A percentile compares a stretch with the other conserved stretches of the same genome.
phyloP scores from a whole-genome alignment of 2,113 vertebrate species.

The Apodemus sylvaticus region DNA sequence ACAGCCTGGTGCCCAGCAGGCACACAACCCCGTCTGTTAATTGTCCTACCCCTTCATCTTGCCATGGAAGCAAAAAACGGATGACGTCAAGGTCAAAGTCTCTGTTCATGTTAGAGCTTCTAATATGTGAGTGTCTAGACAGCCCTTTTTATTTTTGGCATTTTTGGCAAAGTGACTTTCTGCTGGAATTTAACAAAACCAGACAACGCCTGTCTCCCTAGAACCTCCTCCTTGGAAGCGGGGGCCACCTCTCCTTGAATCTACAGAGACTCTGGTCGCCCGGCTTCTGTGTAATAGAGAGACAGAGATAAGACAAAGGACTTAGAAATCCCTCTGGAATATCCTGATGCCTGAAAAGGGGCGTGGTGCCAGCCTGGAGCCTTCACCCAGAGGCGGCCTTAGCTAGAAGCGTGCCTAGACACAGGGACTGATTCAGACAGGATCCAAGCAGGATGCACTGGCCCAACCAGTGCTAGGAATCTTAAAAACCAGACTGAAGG shows the following conservation, averaged over 20 bases:
- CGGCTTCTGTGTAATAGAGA: not conserved
- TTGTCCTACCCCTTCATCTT: not conserved
- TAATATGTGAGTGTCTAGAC: constrained; percentile 78
- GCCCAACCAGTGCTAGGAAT: not conserved
- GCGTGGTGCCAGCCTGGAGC: not conserved
- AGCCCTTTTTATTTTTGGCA: constrained; percentile 78
- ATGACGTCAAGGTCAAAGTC: constrained; percentile 18
- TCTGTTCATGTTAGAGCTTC: constrained; percentile 35
- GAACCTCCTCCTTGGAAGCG: constrained; percentile 10
- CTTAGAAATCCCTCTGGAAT: constrained; percentile 4
- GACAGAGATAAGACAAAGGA: not conserved
- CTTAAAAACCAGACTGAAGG: constrained; percentile 19
- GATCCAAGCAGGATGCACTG: constrained; percentile 33
- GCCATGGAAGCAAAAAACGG: not conserved
- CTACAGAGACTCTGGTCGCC: not conserved
- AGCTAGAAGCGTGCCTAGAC: not conserved
- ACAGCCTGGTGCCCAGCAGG: not conserved
- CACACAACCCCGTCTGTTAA: not conserved
- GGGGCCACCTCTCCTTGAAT: constrained; percentile 54
- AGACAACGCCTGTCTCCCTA: constrained; percentile 75
- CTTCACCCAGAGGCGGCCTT: not conserved
- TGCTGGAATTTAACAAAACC: constrained; percentile 77
- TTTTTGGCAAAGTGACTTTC: constrained; percentile 74
- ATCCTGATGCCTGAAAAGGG: constrained; percentile 49
- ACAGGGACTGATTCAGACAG: constrained; percentile 55